These are phyloP conservation scores for Drosophila buzzatii DNA, from an alignment of 2,888 invertebrate species.

Conservation along the genomic window DNA sequence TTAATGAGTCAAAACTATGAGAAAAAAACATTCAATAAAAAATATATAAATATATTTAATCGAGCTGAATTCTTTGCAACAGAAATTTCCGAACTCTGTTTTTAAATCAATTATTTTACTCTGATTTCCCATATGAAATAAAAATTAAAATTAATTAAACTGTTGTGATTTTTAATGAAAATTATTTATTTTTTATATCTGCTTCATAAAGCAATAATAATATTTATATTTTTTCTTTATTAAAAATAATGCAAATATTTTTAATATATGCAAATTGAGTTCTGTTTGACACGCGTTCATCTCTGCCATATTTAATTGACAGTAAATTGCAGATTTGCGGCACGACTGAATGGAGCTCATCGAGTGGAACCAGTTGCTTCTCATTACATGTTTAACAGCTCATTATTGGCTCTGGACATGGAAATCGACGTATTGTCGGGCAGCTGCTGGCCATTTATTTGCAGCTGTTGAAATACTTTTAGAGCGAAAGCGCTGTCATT, in stretches of 20 bases:
- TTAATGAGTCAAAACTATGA: background rate
- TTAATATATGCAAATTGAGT: background rate
- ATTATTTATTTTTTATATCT: too few relatives aligned
- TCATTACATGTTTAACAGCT: constrained; percentile 2
- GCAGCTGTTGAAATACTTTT: constrained; percentile 32
- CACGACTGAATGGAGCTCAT: constrained; percentile 6
- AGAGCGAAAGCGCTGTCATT: constrained; percentile 51
- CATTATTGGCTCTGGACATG: constrained; percentile 15
- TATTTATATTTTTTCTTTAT: background rate
- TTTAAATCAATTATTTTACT: too few relatives aligned
- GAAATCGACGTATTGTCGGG: constrained; percentile 26
- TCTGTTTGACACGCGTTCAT: background rate
- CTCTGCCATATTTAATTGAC: constrained; percentile 5
- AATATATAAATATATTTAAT: too few relatives aligned
- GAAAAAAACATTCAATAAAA: background rate
- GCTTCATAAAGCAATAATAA: background rate
- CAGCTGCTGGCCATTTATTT: constrained; percentile 41
- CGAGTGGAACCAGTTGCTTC: constrained; percentile 7
- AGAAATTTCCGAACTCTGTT: too few relatives aligned
- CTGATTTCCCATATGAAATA: too few relatives aligned
- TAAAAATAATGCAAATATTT: background rate
- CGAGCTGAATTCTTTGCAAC: too few relatives aligned
- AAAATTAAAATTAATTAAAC: too few relatives aligned
- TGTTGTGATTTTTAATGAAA: too few relatives aligned
- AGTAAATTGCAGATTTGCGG: constrained; percentile 5